Conservation (phyloP, 2,888 invertebrate genomes). For the Osmoderma eremita region DNA sequence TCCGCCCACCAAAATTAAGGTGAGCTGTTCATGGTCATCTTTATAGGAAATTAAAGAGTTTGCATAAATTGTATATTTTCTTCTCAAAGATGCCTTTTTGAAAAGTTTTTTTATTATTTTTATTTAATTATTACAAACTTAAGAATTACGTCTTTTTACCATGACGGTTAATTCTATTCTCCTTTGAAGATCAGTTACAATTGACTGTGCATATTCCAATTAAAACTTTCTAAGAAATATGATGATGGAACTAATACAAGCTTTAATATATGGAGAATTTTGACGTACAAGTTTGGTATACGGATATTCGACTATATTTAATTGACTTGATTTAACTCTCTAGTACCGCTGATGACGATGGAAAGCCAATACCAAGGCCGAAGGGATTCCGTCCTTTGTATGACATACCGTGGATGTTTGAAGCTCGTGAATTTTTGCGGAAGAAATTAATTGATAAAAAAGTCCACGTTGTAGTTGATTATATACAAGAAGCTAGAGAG, state of each 20-base stretch:
- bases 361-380: conserved; percentile 73
- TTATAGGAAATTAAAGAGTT: too few species aligned
- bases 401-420: conserved; percentile 99
- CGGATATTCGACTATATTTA: background rate
- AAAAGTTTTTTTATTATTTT: too few species aligned
- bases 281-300: background rate
- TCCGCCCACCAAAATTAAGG: conserved; percentile 85
- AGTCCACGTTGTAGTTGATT: conserved; percentile 92
- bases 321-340: conserved; percentile 46
- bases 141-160: too few species aligned
- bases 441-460: conserved; percentile 96
- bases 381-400: conserved; percentile 91
- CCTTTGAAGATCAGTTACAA: too few species aligned
- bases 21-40: too few species aligned
- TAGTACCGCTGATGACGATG: conserved; percentile 72
- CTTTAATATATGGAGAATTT: background rate
- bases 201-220: too few species aligned
- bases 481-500: conserved; percentile 94
- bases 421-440: conserved; percentile 95
- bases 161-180: too few species aligned
- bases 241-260: too few species aligned
- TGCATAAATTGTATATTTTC: too few species aligned
- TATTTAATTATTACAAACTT: too few species aligned
- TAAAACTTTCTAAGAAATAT: too few species aligned
- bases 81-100: too few species aligned